Conservation (phyloP, 2,888 invertebrate genomes). For the Dryomyza anilis region DNA sequence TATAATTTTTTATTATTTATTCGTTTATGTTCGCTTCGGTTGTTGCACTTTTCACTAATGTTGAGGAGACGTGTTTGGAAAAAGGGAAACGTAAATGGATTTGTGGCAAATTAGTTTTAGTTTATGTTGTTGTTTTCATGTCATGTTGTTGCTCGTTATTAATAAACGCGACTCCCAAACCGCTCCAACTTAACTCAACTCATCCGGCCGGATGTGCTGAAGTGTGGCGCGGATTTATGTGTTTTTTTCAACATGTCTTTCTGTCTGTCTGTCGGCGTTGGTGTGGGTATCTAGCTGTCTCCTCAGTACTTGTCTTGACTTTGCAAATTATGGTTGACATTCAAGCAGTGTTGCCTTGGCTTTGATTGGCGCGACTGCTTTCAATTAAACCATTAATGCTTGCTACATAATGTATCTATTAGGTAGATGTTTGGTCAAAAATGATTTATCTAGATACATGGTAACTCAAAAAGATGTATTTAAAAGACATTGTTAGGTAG, state of each 20-base stretch:
- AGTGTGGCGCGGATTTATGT: slow-evolving; percentile 20
- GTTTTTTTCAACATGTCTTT: not conserved
- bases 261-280: not conserved
- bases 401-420: too few relatives aligned
- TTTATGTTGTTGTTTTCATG: not conserved
- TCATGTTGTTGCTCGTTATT: not conserved
- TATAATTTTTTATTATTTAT: not conserved
- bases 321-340: too few relatives aligned
- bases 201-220: slow-evolving; percentile 20
- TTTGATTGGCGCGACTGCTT: slow-evolving; percentile 10
- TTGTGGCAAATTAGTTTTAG: not conserved
- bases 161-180: not conserved
- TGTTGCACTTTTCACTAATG: slow-evolving; percentile 24
- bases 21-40: slow-evolving; percentile 25
- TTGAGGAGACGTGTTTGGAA: not conserved
- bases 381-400: slow-evolving; percentile 13
- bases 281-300: not conserved
- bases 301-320: not conserved
- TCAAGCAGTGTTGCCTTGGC: not conserved
- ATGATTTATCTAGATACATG: too few relatives aligned
- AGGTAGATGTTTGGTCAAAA: too few relatives aligned
- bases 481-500: too few relatives aligned
- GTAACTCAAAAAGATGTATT: too few relatives aligned
- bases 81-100: slow-evolving; percentile 6
- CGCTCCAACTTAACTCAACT: not conserved